phyloP scores from a whole-genome alignment of 2,113 vertebrate species.

The Catharus minimus region DNA sequence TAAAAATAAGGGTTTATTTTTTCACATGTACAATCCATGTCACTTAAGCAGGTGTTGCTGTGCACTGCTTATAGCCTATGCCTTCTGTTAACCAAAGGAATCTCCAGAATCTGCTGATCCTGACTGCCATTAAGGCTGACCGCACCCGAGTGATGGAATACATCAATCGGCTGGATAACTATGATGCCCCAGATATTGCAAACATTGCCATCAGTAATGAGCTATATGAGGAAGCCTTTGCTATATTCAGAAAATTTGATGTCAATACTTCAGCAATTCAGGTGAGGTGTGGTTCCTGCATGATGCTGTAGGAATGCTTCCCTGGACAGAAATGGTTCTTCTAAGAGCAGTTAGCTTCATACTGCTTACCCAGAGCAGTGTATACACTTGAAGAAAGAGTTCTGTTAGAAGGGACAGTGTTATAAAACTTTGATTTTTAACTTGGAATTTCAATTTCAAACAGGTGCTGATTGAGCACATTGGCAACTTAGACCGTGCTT shows the following conservation, averaged over 20 bases:
- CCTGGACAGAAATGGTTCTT: neutral
- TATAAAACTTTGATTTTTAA: neutral
- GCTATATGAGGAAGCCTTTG: constrained; percentile 91
- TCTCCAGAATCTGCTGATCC: constrained; percentile 91
- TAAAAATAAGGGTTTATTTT: neutral
- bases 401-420: neutral
- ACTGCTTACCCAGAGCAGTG: neutral
- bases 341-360: neutral
- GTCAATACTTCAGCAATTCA: constrained; percentile 90
- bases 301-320: neutral
- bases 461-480: constrained; percentile 92
- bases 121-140: constrained; percentile 93
- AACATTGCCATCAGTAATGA: constrained; percentile 90
- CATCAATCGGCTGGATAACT: constrained; percentile 89
- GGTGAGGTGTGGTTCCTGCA: constrained; percentile 57
- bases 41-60: neutral
- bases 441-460: constrained; percentile 26
- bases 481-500: constrained; percentile 87
- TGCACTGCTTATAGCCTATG: neutral
- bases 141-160: constrained; percentile 92
- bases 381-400: neutral
- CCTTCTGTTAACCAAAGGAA: constrained; percentile 76
- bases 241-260: constrained; percentile 93
- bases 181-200: constrained; percentile 90
- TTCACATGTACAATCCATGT: neutral